Conservation (phyloP, 2,888 invertebrate species). For the Sialis lutaria region DNA sequence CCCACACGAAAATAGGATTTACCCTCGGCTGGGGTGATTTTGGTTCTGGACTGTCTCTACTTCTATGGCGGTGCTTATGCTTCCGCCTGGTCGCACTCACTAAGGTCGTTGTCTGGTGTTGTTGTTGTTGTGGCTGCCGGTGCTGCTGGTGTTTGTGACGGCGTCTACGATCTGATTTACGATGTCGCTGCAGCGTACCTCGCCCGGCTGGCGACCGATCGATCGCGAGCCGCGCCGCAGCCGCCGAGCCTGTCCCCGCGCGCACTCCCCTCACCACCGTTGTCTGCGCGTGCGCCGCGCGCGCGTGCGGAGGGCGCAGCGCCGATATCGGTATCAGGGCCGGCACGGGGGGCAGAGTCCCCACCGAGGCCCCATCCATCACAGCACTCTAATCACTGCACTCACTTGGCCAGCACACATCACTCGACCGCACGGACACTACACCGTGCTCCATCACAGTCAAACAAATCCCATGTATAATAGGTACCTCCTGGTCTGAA, state of each 20-base stretch:
- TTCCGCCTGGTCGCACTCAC: slow-evolving; percentile 11
- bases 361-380: slow-evolving; percentile 16
- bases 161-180: slow-evolving; percentile 26
- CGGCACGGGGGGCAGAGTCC: slow-evolving; percentile 23
- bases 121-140: slow-evolving; percentile 12
- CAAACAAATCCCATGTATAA: too few relatives aligned
- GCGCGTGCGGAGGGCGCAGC: slow-evolving; percentile 16
- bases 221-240: slow-evolving; percentile 4
- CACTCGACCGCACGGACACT: neutral
- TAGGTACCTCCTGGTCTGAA: too few relatives aligned
- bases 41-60: slow-evolving; percentile 13
- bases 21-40: slow-evolving; percentile 40
- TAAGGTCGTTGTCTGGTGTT: slow-evolving; percentile 11
- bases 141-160: slow-evolving; percentile 10
- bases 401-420: slow-evolving; percentile 1
- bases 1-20: slow-evolving; percentile 75
- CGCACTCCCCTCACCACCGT: slow-evolving; percentile 11
- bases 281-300: slow-evolving; percentile 11
- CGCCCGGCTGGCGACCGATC: slow-evolving; percentile 23
- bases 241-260: slow-evolving; percentile 7
- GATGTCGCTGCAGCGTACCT: slow-evolving; percentile 26
- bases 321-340: slow-evolving; percentile 26
- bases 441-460: neutral
- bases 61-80: slow-evolving; percentile 12
- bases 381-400: slow-evolving; percentile 4